Base-by-base conservation (phyloP, 37 sponge, comb jelly and placozoan species). In the Sycon ciliatum region DNA sequence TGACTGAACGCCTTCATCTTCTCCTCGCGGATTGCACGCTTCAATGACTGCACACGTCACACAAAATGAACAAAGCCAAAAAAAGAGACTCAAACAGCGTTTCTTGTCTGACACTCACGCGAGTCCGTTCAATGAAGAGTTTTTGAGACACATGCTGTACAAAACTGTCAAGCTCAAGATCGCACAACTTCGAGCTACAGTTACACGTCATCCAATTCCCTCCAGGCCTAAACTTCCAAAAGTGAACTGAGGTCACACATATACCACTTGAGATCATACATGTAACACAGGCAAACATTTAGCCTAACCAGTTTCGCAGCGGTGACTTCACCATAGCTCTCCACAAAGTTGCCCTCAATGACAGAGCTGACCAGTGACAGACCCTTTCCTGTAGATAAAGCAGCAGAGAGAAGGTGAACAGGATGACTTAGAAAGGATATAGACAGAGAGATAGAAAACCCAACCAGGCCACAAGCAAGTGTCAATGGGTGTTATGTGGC, bases 361-460 rank as follows among this genome's bases (percentile, higher is more conserved):
- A 89, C 79, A 35, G 81, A 76, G 32, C 79, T 68, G 38, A 83
- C 77, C 74, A 93, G 71, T 42, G 85, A 80, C 80, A 93, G 76
- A 28, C 94, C 94, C 73, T 89, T 81, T 5, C 83, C 84, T 86
- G 69, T n/a, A n/a, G n/a, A n/a, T n/a, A n/a, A n/a, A n/a, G n/a
- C n/a, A n/a, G n/a, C n/a, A n/a, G n/a, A n/a, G n/a, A n/a, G n/a
- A n/a, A n/a, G n/a, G n/a, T n/a, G n/a, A n/a, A n/a, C n/a, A n/a
- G n/a, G n/a, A n/a, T n/a, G n/a, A n/a, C n/a, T n/a, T n/a, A n/a
- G n/a, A n/a, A n/a, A n/a, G n/a, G n/a, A n/a, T n/a, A n/a, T n/a
- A n/a, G n/a, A n/a, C n/a, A n/a, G n/a, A n/a, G n/a, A n/a, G n/a
- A n/a, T n/a, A n/a, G n/a, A n/a, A n/a, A n/a, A n/a, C n/a, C n/a